A percentile compares a stretch with the other conserved stretches of the same genome.
Evolutionary conservation across 2,797 vertebrate species (phyloP).

Genomic region (Mormyrus hasselquistii): DNA sequence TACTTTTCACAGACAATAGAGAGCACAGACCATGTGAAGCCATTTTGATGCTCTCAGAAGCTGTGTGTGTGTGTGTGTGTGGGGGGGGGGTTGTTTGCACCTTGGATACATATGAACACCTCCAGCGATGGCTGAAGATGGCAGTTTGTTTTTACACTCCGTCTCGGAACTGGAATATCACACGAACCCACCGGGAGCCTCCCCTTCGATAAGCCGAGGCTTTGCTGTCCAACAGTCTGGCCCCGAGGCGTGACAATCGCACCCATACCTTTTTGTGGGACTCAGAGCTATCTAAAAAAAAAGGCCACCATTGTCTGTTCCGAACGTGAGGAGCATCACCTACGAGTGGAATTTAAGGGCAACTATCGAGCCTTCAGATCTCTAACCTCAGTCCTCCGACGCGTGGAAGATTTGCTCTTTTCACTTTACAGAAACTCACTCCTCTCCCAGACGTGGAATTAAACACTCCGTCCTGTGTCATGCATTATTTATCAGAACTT

Average conservation of each 20-base stretch:
- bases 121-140: neutral
- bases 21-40: neutral
- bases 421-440: neutral
- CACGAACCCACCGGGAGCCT: neutral
- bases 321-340: neutral
- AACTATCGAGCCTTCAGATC: neutral
- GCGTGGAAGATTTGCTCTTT: neutral
- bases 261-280: neutral
- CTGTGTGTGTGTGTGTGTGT: neutral
- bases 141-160: neutral
- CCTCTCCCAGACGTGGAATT: neutral
- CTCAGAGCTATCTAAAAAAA: neutral
- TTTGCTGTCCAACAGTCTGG: neutral
- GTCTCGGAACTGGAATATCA: neutral
- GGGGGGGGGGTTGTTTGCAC: neutral
- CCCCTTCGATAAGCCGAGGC: neutral
- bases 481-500: slow-evolving; percentile 37
- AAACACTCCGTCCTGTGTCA: neutral
- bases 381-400: neutral
- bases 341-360: neutral
- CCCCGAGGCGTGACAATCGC: neutral
- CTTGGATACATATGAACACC: neutral
- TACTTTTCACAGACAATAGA: neutral
- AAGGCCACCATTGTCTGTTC: neutral
- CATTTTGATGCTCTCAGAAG: neutral